phyloP scores from a whole-genome alignment of 2,113 vertebrate species.

The Oceanodroma tethys region DNA sequence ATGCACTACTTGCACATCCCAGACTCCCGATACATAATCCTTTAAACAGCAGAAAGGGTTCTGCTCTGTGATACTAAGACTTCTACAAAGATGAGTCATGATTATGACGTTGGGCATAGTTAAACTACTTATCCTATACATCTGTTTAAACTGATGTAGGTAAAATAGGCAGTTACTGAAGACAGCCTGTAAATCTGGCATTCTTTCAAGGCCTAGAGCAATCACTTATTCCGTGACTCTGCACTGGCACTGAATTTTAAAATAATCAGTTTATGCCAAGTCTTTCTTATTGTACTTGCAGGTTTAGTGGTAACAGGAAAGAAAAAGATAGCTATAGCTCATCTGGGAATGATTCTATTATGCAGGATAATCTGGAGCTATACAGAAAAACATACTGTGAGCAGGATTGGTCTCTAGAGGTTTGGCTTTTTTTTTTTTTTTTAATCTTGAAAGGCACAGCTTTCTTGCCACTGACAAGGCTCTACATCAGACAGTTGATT shows the following conservation, averaged over 20 bases:
- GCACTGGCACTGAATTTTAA: too few species aligned
- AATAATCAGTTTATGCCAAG: slow-evolving; percentile 6
- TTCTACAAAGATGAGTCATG: background rate
- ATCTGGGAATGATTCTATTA: slow-evolving; percentile 2
- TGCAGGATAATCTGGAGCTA: background rate
- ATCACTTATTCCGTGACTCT: too few species aligned
- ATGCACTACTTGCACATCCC: background rate
- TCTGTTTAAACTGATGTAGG: background rate
- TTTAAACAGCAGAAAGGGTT: background rate
- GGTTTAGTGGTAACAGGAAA: background rate
- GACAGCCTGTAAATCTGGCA: background rate
- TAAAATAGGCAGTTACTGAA: background rate
- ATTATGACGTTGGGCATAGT: background rate
- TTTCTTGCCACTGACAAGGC: background rate
- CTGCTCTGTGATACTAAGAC: background rate
- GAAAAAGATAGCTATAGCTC: background rate
- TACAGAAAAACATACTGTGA: background rate
- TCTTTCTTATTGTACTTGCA: background rate
- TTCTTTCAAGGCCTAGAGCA: slow-evolving; percentile 5
- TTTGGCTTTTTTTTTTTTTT: background rate
- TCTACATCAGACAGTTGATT: background rate
- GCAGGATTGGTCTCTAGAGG: background rate
- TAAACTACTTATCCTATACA: background rate
- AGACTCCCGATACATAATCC: background rate
- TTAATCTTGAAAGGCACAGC: background rate